phyloP scores from a whole-genome alignment of 35 echinoderm and acorn worm genomes.

The Heliocidaris tuberculata region DNA sequence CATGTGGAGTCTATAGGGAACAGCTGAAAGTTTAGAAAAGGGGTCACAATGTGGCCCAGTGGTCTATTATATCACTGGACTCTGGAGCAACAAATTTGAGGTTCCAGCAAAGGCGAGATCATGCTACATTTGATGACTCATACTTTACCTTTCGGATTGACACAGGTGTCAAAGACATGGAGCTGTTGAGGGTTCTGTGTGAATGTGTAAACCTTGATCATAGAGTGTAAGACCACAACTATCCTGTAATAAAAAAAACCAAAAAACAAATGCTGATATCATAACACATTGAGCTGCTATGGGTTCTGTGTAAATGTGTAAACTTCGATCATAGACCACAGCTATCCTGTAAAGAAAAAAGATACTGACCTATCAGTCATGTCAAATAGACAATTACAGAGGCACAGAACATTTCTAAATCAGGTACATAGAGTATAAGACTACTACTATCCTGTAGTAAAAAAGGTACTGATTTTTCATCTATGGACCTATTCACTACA shows the following conservation, averaged over 20 bases:
- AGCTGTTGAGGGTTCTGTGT: slow-evolving; percentile 98
- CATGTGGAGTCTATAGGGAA: too few relatives aligned
- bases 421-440: too few relatives aligned
- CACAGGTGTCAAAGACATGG: slow-evolving; percentile 94
- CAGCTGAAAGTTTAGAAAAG: too few relatives aligned
- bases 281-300: slow-evolving; percentile 90
- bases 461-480: too few relatives aligned
- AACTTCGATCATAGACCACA: slow-evolving; percentile 81
- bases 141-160: slow-evolving; percentile 84
- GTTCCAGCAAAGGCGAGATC: too few relatives aligned
- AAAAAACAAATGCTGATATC: not conserved
- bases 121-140: too few relatives aligned
- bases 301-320: slow-evolving; percentile 95
- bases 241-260: slow-evolving; percentile 68
- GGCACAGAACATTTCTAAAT: too few relatives aligned
- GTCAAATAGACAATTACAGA: too few relatives aligned
- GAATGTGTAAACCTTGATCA: slow-evolving; percentile 99
- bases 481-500: too few relatives aligned
- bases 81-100: too few relatives aligned
- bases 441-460: too few relatives aligned
- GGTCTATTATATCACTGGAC: not conserved
- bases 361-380: too few relatives aligned
- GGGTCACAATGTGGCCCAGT: not conserved
- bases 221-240: slow-evolving; percentile 85
- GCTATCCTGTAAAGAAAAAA: slow-evolving; percentile 63